A percentile compares a stretch with the other conserved stretches of the same genome.
phyloP scores from a whole-genome alignment of 2,888 invertebrate species.

The Cheilosia urbana region DNA sequence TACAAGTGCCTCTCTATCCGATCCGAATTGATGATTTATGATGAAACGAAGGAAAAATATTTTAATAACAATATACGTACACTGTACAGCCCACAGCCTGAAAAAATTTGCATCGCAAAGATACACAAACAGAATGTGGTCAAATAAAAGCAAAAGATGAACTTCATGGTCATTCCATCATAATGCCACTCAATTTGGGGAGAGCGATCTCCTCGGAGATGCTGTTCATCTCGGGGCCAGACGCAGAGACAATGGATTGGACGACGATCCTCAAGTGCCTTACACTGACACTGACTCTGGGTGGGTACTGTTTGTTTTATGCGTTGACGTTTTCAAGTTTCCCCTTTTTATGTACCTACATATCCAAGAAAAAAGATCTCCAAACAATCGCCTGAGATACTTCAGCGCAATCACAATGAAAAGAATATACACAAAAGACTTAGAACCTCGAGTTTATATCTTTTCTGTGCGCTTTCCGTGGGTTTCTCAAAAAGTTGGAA shows the following conservation, averaged over 20 bases:
- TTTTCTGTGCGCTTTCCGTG: constrained; percentile 10
- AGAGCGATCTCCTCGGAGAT: constrained; percentile 25
- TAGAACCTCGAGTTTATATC: constrained; percentile 37
- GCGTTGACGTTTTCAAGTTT: constrained; percentile 70
- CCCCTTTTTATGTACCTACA: background rate
- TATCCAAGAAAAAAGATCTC: constrained; percentile 44
- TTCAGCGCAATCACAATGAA: constrained; percentile 16
- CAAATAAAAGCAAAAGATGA: constrained; percentile 48
- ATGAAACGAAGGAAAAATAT: constrained; percentile 48
- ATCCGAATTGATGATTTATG: constrained; percentile 64
- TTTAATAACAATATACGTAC: constrained; percentile 57
- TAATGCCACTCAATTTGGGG: constrained; percentile 70
- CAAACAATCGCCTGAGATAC: constrained; percentile 61
- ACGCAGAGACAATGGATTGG: constrained; percentile 47
- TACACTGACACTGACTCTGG: constrained; percentile 21
- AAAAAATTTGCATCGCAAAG: constrained; percentile 72
- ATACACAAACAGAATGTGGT: constrained; percentile 38
- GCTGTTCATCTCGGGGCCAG: constrained; percentile 33
- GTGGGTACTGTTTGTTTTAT: constrained; percentile 68
- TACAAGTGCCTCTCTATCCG: constrained; percentile 22
- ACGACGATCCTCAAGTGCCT: constrained; percentile 55
- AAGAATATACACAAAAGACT: background rate
- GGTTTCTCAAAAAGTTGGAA: constrained; percentile 15
- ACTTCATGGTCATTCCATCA: constrained; percentile 75
- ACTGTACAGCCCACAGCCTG: constrained; percentile 18